Evolutionary conservation across 2,888 invertebrate species (phyloP), one percentile per base, ranked within the genome.

Genomic region (Scelioninae gen. 1): DNA sequence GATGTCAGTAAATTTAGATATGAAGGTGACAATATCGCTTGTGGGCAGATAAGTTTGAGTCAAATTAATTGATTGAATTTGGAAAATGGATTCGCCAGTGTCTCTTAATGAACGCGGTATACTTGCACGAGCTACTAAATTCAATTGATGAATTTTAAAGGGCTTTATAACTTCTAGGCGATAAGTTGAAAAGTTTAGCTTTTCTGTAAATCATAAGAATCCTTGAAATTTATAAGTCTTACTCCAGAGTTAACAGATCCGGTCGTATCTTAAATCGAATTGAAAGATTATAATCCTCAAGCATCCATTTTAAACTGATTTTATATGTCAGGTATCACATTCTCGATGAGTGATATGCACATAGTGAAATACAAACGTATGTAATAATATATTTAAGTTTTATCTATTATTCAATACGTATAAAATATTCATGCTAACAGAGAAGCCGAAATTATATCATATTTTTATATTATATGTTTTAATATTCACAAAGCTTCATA

Each of bases 101-200:
- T 49, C 23, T 65, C 49, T 66, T 34, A 56, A 76, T 66, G 65
- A 75, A 65, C 51, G 43, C 29, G 34, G 29, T 23, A n/a, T n/a
- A 53, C 60, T 51, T 75, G 23, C 38, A 58, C 38, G 51, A 66
- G 32, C 66, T 40, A 66, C 58, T 66, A 75, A 75, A 66, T 66
- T 63, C 75, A 75, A 58, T 75, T 75, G 65, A 66, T 58, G 58
- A 58, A 75, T 76, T 66, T 76, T 66, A n/a, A 66, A 76, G 51
- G 66, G 66, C 60, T 58, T 66, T 45, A 58, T 66, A 66, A 76
- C 66, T 76, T 66, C 49, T 53, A 32, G 16, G 45, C 23, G 38
- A 29, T 66, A 43, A 76, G 66, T 60, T 66, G 47, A 66, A 43
- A 40, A 76, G 75, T 58, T 43, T 16, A 76, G 66, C 40, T 66